Conservation (phyloP, 2,113 vertebrate species). For the Monarcha castaneiventris region DNA sequence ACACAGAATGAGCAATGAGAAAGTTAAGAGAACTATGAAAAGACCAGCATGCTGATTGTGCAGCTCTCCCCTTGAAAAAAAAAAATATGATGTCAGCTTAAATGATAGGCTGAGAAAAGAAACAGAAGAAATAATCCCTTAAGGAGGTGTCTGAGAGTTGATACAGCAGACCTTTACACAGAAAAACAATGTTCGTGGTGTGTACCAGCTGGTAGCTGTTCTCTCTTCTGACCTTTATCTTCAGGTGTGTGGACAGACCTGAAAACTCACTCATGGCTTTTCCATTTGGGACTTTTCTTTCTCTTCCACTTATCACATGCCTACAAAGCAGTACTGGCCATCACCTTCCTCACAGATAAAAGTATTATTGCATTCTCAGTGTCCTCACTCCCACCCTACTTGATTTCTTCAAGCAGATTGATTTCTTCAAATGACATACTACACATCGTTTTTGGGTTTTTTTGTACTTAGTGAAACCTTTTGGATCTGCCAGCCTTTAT, state of each 20-base stretch:
- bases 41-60: not conserved
- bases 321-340: not conserved
- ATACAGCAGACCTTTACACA: slow-evolving; percentile 20
- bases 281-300: not conserved
- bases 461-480: not conserved
- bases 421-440: not conserved
- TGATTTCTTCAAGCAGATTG: not conserved
- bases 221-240: slow-evolving; percentile 48
- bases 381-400: not conserved
- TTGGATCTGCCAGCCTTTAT: not conserved
- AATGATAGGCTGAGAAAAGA: not conserved
- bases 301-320: not conserved
- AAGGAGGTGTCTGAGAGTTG: not conserved
- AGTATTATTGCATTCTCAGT: not conserved
- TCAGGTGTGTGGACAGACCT: not conserved
- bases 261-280: not conserved
- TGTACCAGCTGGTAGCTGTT: slow-evolving; percentile 12
- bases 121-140: not conserved
- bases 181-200: slow-evolving; percentile 30
- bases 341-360: not conserved
- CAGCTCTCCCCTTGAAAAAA: not conserved
- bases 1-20: not conserved
- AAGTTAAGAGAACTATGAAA: not conserved
- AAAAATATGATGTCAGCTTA: not conserved
- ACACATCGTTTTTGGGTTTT: accelerated